Conservation (phyloP, 1,140 invertebrate species). For the Drosophila leontia region DNA sequence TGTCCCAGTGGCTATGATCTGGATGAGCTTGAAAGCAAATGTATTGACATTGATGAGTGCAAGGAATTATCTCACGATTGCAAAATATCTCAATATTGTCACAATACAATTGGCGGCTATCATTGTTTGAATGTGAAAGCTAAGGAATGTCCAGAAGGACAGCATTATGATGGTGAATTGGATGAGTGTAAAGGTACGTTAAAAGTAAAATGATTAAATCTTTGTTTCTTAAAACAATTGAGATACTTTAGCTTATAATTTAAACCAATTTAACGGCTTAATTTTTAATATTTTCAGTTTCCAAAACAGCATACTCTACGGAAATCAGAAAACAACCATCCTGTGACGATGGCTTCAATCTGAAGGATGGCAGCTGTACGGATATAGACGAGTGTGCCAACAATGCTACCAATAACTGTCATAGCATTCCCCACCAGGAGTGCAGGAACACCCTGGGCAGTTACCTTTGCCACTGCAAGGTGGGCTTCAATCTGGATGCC, state of each 20-base stretch:
- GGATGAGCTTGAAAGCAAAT: constrained; percentile 49
- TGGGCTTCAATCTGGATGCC: constrained; percentile 89
- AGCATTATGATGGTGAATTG: constrained; percentile 33
- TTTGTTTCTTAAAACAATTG: too few species aligned
- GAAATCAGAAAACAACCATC: constrained; percentile 12
- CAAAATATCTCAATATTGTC: constrained; percentile 67
- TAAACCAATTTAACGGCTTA: too few species aligned
- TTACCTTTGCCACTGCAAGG: constrained; percentile 92
- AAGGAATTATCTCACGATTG: constrained; percentile 88
- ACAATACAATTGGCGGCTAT: constrained; percentile 71
- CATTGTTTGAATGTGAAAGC: constrained; percentile 63
- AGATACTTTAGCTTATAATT: too few species aligned
- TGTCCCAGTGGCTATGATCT: constrained; percentile 57
- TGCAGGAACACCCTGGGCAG: constrained; percentile 93
- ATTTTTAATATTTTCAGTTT: not conserved
- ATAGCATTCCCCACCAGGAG: constrained; percentile 88
- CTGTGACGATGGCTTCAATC: constrained; percentile 64
- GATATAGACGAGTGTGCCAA: constrained; percentile 91
- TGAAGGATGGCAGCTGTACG: constrained; percentile 69
- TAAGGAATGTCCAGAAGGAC: constrained; percentile 53
- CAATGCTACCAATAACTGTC: constrained; percentile 86
- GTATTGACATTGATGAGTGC: constrained; percentile 90
- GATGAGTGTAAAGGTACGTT: constrained; percentile 64
- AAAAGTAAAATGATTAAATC: too few species aligned
- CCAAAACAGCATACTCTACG: not conserved